Percentiles rank a stretch among this genome's conserved stretches.
These are phyloP conservation scores for Prunella strophiata DNA, from an alignment of 2,797 vertebrate genomes.

Conservation along the genomic window DNA sequence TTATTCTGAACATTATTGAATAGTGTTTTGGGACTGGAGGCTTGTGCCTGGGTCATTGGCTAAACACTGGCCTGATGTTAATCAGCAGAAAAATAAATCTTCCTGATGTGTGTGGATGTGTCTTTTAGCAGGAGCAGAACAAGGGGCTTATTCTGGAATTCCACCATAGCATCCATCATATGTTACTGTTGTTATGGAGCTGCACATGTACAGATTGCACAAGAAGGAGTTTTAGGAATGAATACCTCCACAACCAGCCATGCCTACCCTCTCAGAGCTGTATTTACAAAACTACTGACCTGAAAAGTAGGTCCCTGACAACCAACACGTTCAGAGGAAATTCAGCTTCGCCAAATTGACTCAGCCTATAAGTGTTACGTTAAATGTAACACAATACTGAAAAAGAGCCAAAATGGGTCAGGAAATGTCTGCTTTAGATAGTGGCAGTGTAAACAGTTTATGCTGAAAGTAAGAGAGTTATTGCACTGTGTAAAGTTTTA, in stretches of 20 bases:
- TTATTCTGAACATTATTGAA: not conserved
- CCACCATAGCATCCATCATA: not conserved
- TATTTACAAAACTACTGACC: not conserved
- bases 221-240: not conserved
- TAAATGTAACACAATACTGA: conserved; percentile 60
- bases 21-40: not conserved
- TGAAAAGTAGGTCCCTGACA: conserved; percentile 26
- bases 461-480: conserved; percentile 21
- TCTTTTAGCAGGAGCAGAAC: not conserved
- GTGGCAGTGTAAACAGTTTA: conserved; percentile 43
- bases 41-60: not conserved
- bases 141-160: not conserved
- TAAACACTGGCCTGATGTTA: not conserved
- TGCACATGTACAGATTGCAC: not conserved
- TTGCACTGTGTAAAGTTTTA: conserved; percentile 32
- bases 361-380: not conserved
- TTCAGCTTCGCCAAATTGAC: conserved; percentile 3
- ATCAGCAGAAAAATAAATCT: not conserved
- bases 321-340: conserved; percentile 31
- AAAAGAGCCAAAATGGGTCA: conserved; percentile 46
- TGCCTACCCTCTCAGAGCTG: not conserved
- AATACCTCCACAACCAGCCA: not conserved
- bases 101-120: not conserved
- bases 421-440: conserved; percentile 63
- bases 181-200: not conserved